Evolutionary conservation across 1,140 invertebrate genomes (phyloP).

Genomic region (Bemisia tabaci): DNA sequence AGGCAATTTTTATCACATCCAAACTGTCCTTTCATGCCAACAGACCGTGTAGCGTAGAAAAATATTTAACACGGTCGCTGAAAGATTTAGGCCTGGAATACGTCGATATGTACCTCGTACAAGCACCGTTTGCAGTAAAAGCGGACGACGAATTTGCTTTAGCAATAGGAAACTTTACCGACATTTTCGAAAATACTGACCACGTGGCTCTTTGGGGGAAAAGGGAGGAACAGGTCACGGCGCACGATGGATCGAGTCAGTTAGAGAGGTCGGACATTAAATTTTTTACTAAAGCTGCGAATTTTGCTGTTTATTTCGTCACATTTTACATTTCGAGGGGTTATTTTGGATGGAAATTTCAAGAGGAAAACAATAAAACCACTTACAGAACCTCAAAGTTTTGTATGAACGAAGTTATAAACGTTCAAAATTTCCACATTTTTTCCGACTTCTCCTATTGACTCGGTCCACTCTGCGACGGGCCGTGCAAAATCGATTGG

Average conservation of each 20-base stretch:
- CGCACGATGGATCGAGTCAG: too few relatives aligned
- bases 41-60: constrained; percentile 51
- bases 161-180: constrained; percentile 22
- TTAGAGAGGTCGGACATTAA: too few relatives aligned
- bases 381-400: too few relatives aligned
- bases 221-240: constrained; percentile 26
- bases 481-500: constrained; percentile 33
- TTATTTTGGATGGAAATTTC: constrained; percentile 24
- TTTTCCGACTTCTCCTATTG: too few relatives aligned
- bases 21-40: constrained; percentile 37
- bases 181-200: constrained; percentile 22
- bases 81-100: constrained; percentile 57
- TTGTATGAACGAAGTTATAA: too few relatives aligned
- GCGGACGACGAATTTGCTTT: constrained; percentile 26
- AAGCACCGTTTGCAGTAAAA: constrained; percentile 62
- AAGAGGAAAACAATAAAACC: too few relatives aligned
- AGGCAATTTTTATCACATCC: constrained; percentile 45
- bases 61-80: constrained; percentile 56
- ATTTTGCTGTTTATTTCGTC: too few relatives aligned
- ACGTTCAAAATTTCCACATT: too few relatives aligned
- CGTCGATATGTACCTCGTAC: constrained; percentile 72
- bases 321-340: too few relatives aligned
- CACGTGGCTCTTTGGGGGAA: constrained; percentile 21
- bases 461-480: too few relatives aligned
- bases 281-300: too few relatives aligned